These are phyloP conservation scores for Drosophila bocki DNA, from an alignment of 1,140 invertebrate species.

Conservation along the genomic window DNA sequence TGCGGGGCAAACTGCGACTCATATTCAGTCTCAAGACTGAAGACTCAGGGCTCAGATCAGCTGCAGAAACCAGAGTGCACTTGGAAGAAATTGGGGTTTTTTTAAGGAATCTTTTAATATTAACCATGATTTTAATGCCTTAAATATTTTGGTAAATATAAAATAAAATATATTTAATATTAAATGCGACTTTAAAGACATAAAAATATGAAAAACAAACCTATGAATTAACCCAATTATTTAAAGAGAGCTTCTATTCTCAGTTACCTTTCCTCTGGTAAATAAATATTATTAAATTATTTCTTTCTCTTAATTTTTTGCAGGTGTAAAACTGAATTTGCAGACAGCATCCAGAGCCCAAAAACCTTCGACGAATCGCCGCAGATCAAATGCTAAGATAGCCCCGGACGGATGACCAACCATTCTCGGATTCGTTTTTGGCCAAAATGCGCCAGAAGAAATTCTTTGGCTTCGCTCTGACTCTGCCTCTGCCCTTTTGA, in stretches of 20 bases:
- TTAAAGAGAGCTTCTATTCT: neutral
- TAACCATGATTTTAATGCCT: neutral
- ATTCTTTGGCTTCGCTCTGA: slow-evolving; percentile 54
- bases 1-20: slow-evolving; percentile 59
- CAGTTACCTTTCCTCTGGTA: neutral
- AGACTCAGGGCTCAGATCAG: slow-evolving; percentile 15
- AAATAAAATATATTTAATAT: neutral
- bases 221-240: neutral
- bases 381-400: slow-evolving; percentile 75
- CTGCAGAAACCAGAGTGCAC: slow-evolving; percentile 12
- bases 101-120: neutral
- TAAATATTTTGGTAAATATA: neutral
- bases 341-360: slow-evolving; percentile 7
- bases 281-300: neutral
- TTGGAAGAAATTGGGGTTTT: neutral
- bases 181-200: too few relatives aligned
- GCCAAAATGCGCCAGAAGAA: slow-evolving; percentile 65
- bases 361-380: slow-evolving; percentile 64
- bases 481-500: slow-evolving; percentile 38
- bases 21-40: slow-evolving; percentile 28
- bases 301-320: neutral
- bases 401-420: slow-evolving; percentile 34
- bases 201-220: neutral
- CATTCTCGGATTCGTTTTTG: slow-evolving; percentile 45
- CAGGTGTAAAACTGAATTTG: slow-evolving; percentile 5